These are phyloP conservation scores for Microtus richardsoni DNA, from an alignment of 2,113 vertebrate species.

Conservation along the genomic window DNA sequence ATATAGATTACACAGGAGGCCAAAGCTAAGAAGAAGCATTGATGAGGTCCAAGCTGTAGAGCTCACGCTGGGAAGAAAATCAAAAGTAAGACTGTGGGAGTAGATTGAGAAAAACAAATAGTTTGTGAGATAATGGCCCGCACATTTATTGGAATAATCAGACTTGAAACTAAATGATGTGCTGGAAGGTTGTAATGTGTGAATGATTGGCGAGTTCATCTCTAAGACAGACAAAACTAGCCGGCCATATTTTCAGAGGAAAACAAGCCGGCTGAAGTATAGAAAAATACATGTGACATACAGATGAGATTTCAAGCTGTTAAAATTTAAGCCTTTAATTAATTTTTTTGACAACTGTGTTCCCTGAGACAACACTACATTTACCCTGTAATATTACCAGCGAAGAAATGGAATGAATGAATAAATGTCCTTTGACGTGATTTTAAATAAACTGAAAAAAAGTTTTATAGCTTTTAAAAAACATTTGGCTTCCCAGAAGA, in stretches of 20 bases:
- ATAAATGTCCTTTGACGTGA: background rate
- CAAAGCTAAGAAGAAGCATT: background rate
- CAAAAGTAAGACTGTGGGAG: background rate
- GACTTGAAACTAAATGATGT: background rate
- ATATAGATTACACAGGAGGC: background rate
- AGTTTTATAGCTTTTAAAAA: background rate
- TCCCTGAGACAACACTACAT: background rate
- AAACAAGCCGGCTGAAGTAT: background rate
- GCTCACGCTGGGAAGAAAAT: background rate
- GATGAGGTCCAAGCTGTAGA: background rate
- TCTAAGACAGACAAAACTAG: background rate
- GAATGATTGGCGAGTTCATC: background rate
- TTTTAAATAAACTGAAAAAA: background rate
- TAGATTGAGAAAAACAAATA: background rate
- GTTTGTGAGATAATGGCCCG: background rate
- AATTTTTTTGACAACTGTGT: background rate
- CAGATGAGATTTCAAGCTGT: background rate
- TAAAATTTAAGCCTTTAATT: background rate
- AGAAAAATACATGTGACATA: background rate
- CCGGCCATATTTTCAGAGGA: background rate
- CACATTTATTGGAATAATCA: background rate
- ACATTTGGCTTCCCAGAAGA: background rate
- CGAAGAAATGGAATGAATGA: background rate
- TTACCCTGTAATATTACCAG: background rate
- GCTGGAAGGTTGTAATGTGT: background rate